Evolutionary conservation across 2,113 vertebrate genomes (phyloP).

Genomic region (Acanthochromis polyacanthus): DNA sequence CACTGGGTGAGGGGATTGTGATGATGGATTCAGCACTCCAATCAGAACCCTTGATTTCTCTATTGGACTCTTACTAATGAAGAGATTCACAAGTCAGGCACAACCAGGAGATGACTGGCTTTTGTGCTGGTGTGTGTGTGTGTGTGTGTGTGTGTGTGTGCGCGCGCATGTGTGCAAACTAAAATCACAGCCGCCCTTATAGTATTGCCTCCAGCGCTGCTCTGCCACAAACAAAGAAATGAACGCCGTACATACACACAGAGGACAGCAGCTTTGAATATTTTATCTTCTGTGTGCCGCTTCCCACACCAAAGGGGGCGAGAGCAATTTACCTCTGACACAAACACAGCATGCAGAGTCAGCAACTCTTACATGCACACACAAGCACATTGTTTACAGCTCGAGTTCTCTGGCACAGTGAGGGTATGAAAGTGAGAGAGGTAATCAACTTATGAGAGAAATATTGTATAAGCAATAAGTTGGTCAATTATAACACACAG

Average conservation of each 20-base stretch:
- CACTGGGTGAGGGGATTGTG: constrained; percentile 1
- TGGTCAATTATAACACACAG: no score
- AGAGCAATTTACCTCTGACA: constrained; percentile 53
- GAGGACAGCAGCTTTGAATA: constrained; percentile 44
- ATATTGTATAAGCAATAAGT: neutral
- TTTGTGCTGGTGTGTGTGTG: neutral
- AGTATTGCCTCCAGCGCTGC: constrained; percentile 28
- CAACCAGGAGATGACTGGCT: constrained; percentile 21
- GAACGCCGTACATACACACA: constrained; percentile 1
- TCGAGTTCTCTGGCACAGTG: neutral
- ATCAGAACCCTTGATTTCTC: constrained; percentile 55
- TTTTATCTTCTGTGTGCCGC: constrained; percentile 38
- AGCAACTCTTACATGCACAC: constrained; percentile 37
- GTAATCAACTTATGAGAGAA: neutral
- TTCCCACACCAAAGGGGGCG: constrained; percentile 30
- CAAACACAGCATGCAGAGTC: constrained; percentile 51
- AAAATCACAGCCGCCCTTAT: constrained; percentile 18
- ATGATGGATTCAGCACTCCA: constrained; percentile 39
- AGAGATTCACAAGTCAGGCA: constrained; percentile 49
- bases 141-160: neutral
- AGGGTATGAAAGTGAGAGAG: neutral
- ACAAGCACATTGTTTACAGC: constrained; percentile 39
- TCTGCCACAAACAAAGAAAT: constrained; percentile 39
- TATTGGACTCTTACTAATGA: constrained; percentile 48
- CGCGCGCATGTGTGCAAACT: constrained; percentile 5